Conservation (phyloP, 2,113 vertebrate species). For the Ptychochromis oligacanthus region DNA sequence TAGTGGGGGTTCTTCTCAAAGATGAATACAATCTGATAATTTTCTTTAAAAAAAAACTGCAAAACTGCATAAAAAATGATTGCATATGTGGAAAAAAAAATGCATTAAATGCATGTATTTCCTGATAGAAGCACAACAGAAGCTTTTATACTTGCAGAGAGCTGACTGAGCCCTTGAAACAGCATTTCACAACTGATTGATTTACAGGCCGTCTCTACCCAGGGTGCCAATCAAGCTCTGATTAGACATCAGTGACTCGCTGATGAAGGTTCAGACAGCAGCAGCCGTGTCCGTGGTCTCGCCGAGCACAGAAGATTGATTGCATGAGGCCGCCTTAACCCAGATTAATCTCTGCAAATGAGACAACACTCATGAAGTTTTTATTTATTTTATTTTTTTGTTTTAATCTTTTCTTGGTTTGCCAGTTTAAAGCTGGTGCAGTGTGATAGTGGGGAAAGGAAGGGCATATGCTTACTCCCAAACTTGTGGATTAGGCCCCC, state of each 20-base stretch:
- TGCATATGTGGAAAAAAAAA: not conserved
- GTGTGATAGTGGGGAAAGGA: constrained; percentile 8
- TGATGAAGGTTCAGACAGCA: constrained; percentile 62
- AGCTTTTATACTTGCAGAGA: constrained; percentile 30
- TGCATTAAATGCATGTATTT: constrained; percentile 7
- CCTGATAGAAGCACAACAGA: constrained; percentile 14
- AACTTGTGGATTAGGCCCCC: constrained; percentile 74
- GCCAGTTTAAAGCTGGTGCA: constrained; percentile 22
- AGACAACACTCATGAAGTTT: constrained; percentile 38
- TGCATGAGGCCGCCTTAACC: constrained; percentile 50
- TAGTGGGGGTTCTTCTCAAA: constrained; percentile 24
- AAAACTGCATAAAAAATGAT: not conserved
- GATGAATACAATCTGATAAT: constrained; percentile 29
- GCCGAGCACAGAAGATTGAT: constrained; percentile 50
- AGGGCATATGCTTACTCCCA: constrained; percentile 42
- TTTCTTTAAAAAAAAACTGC: not conserved
- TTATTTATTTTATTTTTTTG: too few species aligned
- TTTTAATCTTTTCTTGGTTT: constrained; percentile 30
- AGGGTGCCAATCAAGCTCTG: constrained; percentile 77
- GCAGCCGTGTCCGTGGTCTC: constrained; percentile 42
- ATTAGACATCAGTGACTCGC: constrained; percentile 65
- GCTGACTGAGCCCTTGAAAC: constrained; percentile 54
- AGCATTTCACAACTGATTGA: constrained; percentile 70
- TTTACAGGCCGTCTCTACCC: constrained; percentile 64
- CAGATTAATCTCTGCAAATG: constrained; percentile 51